Conservation (phyloP, 2,113 vertebrate genomes). For the Pagrus major region DNA sequence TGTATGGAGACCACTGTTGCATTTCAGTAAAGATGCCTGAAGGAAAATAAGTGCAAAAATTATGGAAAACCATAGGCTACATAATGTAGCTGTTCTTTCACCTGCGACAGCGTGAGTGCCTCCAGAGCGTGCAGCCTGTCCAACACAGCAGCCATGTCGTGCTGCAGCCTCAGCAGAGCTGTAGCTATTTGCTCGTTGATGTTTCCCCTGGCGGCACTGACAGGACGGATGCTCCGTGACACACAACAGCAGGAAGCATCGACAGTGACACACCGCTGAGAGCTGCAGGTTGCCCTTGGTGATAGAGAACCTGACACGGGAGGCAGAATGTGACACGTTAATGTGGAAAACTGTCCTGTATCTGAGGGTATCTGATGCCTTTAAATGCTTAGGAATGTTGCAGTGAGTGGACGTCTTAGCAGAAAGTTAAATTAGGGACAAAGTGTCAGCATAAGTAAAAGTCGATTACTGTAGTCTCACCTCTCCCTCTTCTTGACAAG, state of each 20-base stretch:
- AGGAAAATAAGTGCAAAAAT: not conserved
- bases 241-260: conserved; percentile 72
- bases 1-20: not conserved
- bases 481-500: conserved; percentile 86
- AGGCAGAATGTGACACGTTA: not conserved
- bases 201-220: conserved; percentile 75
- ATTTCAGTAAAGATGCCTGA: not conserved
- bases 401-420: not conserved
- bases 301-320: conserved; percentile 80
- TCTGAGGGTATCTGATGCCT: not conserved
- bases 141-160: conserved; percentile 91
- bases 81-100: conserved; percentile 48
- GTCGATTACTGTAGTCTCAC: conserved; percentile 64
- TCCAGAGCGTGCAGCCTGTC: conserved; percentile 91
- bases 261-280: conserved; percentile 61
- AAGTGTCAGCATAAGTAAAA: not conserved
- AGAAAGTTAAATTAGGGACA: not conserved
- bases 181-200: conserved; percentile 89
- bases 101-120: conserved; percentile 85
- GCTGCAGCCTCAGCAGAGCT: conserved; percentile 89
- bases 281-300: conserved; percentile 73
- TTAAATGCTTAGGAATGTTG: not conserved
- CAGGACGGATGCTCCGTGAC: conserved; percentile 73
- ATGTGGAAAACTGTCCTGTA: not conserved
- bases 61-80: not conserved